Base-by-base conservation (phyloP, 2,113 vertebrate genomes). In the Cettia cetti region DNA sequence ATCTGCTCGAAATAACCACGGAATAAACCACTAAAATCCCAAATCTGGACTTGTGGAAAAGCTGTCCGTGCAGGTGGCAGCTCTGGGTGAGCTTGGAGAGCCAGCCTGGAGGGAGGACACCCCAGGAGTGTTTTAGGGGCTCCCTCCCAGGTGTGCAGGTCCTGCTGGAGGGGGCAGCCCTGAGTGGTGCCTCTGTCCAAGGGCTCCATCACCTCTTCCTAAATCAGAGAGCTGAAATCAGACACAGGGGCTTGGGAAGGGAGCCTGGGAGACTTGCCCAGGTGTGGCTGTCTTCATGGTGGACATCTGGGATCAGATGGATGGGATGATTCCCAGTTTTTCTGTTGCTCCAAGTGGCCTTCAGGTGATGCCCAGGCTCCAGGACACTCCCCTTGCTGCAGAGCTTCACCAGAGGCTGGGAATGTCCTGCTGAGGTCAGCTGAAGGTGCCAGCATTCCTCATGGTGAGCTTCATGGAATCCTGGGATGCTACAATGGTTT, bases 71-170 rank as follows among this genome's bases (percentile, higher is more conserved):
- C n/a, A 17, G 33, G 53, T 30, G 75, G 74, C 47, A 54, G 28
- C 37, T 14, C 42, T 0, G 4, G 0, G 1, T 7, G 70, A 60
- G 28, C 13, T 35, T 0, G 6, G 49, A 7, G 47, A 42, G 30
- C 10, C 77, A 37, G 52, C 28, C 42, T 14, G 30, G 0, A 8
- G 47, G 35, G 31, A 47, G 17, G 28, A 37, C 7, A 9, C 0
- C 4, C 23, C 13, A 24, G n/a, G 66, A 37, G 27, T 0, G 3
- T 20, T 60, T 35, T 3, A 28, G 64, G 44, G 40, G 24, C 42
- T 89, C 7, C 0, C 23, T 52, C 7, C 23, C n/a, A 8, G 28
- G 6, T 2, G 3, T 16, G 69, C 17, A 37, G 75, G 45, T n/a
- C 30, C 75, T 37, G 3, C 27, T n/a, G 85, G 30, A 70, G 7